Base-by-base conservation (phyloP, 2,888 invertebrate species). In the Eustalomyia histrio region DNA sequence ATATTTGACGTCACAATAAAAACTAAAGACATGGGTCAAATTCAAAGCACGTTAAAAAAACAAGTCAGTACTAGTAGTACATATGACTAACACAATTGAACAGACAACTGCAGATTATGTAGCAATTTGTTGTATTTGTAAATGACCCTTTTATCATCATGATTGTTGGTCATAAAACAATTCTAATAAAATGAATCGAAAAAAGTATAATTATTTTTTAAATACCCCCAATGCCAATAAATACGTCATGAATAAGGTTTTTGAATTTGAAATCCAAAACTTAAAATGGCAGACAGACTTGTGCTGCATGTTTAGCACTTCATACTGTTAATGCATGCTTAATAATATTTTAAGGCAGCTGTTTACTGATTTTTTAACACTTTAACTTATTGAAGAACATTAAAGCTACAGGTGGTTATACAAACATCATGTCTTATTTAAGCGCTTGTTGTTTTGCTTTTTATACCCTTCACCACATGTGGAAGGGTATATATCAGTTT, bases 221-320 rank as follows among this genome's bases (percentile, higher is more conserved):
- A 81, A 81, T 78, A 29, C 71, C 80, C 81, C 81, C 81, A 81
- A 81, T 81, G 81, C 21, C 81, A 75, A 9, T 67, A 47, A 78
- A 17, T 63, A 78, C 81, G 81, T 81, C 81, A 81, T 71, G 47
- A 63, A 29, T 64, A 53, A 7, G 17, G 43, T 50, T 52, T 65
- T 67, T 53, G 55, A 24, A 24, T 71, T 55, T 65, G 29, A 33
- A 69, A 78, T 29, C 5, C 2, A 55, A 17, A 16, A 57, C 12
- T 33, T 60, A 39, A 43, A 61, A 61, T 10, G 21, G 7, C 33
- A 47, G 43, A 10, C n/a, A 57, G 47, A 63, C 29, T 21, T 29
- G 33, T 68, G 24, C 33, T 61, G 43, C n/a, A 21, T 63, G 63
- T 50, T 29, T 61, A 60, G 18, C n/a, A 47, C 12, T 12, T 12